These are phyloP conservation scores for Corydoras maculifer DNA, from an alignment of 2,113 vertebrate genomes.

Conservation along the genomic window DNA sequence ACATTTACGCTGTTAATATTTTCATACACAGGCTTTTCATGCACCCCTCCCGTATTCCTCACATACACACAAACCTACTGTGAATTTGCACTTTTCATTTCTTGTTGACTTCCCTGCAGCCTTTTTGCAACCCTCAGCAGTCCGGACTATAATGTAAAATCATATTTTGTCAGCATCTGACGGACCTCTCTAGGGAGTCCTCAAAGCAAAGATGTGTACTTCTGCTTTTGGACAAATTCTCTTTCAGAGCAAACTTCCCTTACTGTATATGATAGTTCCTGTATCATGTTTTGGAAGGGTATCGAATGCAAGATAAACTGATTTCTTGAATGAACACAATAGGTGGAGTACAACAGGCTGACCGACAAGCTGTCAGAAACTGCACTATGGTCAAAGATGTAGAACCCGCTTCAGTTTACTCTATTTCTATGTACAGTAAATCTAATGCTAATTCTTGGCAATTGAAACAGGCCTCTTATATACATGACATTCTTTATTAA, in stretches of 20 bases:
- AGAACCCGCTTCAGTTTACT: too few species aligned
- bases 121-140: slow-evolving; percentile 50
- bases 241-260: slow-evolving; percentile 23
- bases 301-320: background rate
- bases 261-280: slow-evolving; percentile 16
- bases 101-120: slow-evolving; percentile 52
- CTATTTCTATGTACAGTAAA: too few species aligned
- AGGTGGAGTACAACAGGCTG: too few species aligned
- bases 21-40: background rate
- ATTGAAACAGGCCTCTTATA: too few species aligned
- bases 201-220: slow-evolving; percentile 38
- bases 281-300: slow-evolving; percentile 18
- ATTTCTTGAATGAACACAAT: too few species aligned
- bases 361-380: too few species aligned
- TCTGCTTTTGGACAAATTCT: slow-evolving; percentile 33
- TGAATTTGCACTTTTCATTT: slow-evolving; percentile 49
- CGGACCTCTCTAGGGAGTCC: slow-evolving; percentile 42
- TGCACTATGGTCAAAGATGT: too few species aligned
- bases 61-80: background rate
- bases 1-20: background rate
- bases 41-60: background rate
- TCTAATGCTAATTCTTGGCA: too few species aligned
- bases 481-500: too few species aligned
- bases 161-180: slow-evolving; percentile 45
- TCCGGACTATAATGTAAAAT: slow-evolving; percentile 34